phyloP scores from a whole-genome alignment of 23 tunicate species.

The Corella eumyota region DNA sequence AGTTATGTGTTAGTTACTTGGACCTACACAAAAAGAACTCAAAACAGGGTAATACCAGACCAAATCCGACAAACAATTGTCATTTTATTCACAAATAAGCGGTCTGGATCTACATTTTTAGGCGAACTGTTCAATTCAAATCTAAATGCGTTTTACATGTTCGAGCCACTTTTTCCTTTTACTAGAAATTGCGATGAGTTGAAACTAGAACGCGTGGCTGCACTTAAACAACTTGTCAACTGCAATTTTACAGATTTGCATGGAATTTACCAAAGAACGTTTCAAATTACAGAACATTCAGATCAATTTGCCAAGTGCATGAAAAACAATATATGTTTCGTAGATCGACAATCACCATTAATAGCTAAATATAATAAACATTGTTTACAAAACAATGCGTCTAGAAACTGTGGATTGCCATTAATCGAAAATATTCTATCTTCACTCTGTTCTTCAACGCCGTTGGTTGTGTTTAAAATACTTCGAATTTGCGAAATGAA shows the following conservation, averaged over 20 bases:
- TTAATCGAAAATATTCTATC: conserved; percentile 18
- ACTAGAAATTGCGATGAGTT: conserved; percentile 44
- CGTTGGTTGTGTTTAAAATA: conserved; percentile 39
- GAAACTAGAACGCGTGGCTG: conserved; percentile 12
- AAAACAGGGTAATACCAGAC: no score
- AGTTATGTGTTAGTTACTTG: no score
- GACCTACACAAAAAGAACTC: no score
- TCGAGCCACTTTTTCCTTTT: conserved; percentile 76
- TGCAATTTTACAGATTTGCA: conserved; percentile 30
- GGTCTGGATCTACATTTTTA: conserved; percentile 73
- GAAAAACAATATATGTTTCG: conserved; percentile 43
- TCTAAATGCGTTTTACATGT: conserved; percentile 35
- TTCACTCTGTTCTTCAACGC: conserved; percentile 13
- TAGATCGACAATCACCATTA: conserved; percentile 17
- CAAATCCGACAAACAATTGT: conserved; percentile 45
- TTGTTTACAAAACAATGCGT: neutral
- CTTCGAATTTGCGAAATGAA: conserved; percentile 48
- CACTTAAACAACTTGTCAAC: conserved; percentile 10
- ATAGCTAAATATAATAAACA: conserved; percentile 12
- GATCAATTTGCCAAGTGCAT: conserved; percentile 44
- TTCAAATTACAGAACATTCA: conserved; percentile 15
- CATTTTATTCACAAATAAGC: conserved; percentile 37
- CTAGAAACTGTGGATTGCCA: conserved; percentile 10
- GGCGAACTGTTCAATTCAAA: conserved; percentile 58
- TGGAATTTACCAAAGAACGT: conserved; percentile 16